Evolutionary conservation across 2,888 invertebrate species (phyloP), one percentile per base, ranked within the genome.

Genomic region (Andrena camellia): DNA sequence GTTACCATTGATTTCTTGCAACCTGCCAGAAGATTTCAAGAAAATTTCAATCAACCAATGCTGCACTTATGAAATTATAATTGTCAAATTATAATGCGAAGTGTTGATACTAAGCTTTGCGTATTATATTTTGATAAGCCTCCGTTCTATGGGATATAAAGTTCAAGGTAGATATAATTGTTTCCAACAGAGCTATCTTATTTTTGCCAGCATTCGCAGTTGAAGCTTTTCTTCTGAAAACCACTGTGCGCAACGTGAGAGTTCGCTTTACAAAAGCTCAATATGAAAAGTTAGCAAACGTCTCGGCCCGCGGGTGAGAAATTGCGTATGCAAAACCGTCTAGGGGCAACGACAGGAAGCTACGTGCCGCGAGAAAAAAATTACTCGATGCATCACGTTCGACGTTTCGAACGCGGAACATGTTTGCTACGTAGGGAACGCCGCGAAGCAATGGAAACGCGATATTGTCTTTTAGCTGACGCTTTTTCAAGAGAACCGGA

Each of bases 401-500:
- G 48, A 26, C 17, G 68, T 33, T 68, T 63, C 42, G 20, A 68
- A 48, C n/a, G 29, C 17, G 70, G 54, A 64, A 74, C 31, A 48
- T 64, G 69, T 50, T 57, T 33, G 17, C 64, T 4, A 62, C 31
- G 33, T 52, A 33, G 20, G 35, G 10, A 20, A 2, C 17, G 35
- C 23, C 26, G 5, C 26, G 13, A 5, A 26, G 63, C 20, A 29
- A 33, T 68, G 29, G 74, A 70, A 63, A 62, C 63, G 57, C 54
- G 72, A 78, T 78, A 78, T 60, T 62, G 78, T 33, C 50, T 68
- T 66, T 48, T 23, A 69, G 75, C 78, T 70, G 84, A 72, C 84
- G 59, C 72, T 31, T 64, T 67, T 64, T 74, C 59, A n/a, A 63
- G n/a, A 48, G 59, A 73, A 83, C 77, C 81, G 83, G 83, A 83